phyloP scores from a whole-genome alignment of 2,113 vertebrate species.

The Procavia capensis region DNA sequence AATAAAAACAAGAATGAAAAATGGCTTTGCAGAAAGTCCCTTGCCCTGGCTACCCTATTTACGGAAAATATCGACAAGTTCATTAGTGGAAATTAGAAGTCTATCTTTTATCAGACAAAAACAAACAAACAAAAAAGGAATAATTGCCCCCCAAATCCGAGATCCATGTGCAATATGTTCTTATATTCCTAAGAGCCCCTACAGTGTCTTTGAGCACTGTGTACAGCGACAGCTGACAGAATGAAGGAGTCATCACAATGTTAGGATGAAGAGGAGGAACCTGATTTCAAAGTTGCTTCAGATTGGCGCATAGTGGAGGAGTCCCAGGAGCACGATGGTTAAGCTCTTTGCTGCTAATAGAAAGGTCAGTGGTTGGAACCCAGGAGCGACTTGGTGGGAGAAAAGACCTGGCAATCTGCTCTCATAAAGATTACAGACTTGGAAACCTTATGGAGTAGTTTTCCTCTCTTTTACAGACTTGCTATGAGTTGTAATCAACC shows the following conservation, averaged over 20 bases:
- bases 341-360: too few species aligned
- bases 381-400: too few species aligned
- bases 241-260: neutral
- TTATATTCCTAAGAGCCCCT: neutral
- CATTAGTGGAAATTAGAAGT: neutral
- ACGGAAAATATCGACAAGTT: neutral
- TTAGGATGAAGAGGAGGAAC: neutral
- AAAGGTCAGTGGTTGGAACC: too few species aligned
- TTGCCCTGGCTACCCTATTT: neutral
- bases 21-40: neutral
- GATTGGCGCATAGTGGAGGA: neutral
- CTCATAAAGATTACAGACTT: too few species aligned
- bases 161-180: neutral
- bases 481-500: too few species aligned
- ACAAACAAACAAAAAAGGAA: neutral
- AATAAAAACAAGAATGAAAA: neutral
- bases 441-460: too few species aligned
- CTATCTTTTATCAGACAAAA: neutral
- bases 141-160: neutral
- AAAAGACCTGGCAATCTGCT: too few species aligned
- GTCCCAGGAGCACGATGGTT: too few species aligned
- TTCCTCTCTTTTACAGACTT: too few species aligned
- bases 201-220: neutral
- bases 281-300: neutral
- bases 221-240: neutral